A percentile compares a stretch with the other conserved stretches of the same genome.
These are phyloP conservation scores for Drosophila ezoana DNA, from an alignment of 2,888 invertebrate species.

Conservation along the genomic window DNA sequence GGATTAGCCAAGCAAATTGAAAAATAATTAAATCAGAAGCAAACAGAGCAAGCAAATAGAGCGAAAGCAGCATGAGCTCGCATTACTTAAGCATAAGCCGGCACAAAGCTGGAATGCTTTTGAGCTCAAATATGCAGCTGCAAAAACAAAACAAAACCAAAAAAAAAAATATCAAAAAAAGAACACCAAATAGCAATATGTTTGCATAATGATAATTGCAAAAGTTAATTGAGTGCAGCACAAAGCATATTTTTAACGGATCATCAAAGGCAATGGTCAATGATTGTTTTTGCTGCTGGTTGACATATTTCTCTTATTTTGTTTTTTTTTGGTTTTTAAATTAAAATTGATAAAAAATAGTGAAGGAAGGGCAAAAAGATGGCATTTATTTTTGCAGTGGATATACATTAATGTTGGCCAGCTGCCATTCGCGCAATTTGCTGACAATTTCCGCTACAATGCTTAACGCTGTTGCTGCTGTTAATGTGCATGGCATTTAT, in stretches of 20 bases:
- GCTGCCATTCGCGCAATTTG: slow-evolving; percentile 57
- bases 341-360: slow-evolving; percentile 9
- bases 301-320: slow-evolving; percentile 5
- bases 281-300: slow-evolving; percentile 9
- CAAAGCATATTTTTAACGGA: slow-evolving; percentile 68
- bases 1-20: slow-evolving; percentile 20
- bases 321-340: neutral
- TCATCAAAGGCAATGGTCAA: slow-evolving; percentile 27
- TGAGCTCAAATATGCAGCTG: slow-evolving; percentile 43
- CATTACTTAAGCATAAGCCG: slow-evolving; percentile 25
- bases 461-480: slow-evolving; percentile 16
- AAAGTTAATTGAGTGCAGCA: slow-evolving; percentile 65
- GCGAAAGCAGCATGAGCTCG: neutral
- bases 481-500: slow-evolving; percentile 50
- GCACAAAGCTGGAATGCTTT: slow-evolving; percentile 66
- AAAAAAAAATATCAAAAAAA: neutral
- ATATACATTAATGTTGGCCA: slow-evolving; percentile 39
- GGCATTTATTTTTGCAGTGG: slow-evolving; percentile 53
- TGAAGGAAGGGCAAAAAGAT: slow-evolving; percentile 1
- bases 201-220: slow-evolving; percentile 59
- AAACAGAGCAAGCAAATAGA: neutral
- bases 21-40: slow-evolving; percentile 11
- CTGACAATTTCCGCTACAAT: slow-evolving; percentile 64
- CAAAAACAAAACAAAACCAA: neutral
- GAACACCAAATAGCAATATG: slow-evolving; percentile 18